phyloP scores from a whole-genome alignment of 1,140 invertebrate species.

The Drosophila punjabiensis region DNA sequence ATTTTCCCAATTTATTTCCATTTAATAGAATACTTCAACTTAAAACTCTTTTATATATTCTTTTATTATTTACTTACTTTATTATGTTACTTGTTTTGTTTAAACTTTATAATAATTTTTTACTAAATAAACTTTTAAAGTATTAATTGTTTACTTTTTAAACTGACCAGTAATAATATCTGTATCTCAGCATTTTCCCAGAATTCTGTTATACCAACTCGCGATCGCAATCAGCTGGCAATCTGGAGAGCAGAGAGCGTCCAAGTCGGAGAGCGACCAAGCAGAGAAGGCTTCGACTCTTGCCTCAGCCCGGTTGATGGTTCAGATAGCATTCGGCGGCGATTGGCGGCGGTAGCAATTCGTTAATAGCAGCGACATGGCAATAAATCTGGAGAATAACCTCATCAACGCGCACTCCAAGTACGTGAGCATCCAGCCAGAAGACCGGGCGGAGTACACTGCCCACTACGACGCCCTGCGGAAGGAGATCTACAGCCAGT shows the following conservation, averaged over 20 bases:
- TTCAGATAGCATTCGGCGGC: conserved; percentile 14
- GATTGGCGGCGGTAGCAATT: not conserved
- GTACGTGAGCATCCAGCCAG: conserved; percentile 45
- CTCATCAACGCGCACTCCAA: conserved; percentile 6
- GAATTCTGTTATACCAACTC: not conserved
- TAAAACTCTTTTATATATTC: too few relatives aligned
- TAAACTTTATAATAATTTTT: not conserved
- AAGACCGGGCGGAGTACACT: conserved; percentile 27
- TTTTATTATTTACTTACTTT: not conserved
- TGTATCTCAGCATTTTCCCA: not conserved
- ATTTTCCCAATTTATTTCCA: too few relatives aligned
- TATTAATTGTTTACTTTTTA: not conserved
- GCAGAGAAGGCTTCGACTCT: not conserved
- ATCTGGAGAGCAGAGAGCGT: not conserved
- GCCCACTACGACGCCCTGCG: conserved; percentile 45
- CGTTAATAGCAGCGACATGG: not conserved
- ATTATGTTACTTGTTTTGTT: not conserved
- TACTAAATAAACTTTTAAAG: not conserved
- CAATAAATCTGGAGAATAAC: conserved; percentile 19
- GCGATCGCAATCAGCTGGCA: not conserved
- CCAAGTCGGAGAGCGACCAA: not conserved
- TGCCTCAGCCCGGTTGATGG: not conserved
- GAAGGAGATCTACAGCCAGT: conserved; percentile 30
- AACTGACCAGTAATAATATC: not conserved
- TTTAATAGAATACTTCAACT: too few relatives aligned